Evolutionary conservation across 1,140 invertebrate species (phyloP), one percentile per base, ranked within the genome.

Genomic region (Pseudoatta argentina): DNA sequence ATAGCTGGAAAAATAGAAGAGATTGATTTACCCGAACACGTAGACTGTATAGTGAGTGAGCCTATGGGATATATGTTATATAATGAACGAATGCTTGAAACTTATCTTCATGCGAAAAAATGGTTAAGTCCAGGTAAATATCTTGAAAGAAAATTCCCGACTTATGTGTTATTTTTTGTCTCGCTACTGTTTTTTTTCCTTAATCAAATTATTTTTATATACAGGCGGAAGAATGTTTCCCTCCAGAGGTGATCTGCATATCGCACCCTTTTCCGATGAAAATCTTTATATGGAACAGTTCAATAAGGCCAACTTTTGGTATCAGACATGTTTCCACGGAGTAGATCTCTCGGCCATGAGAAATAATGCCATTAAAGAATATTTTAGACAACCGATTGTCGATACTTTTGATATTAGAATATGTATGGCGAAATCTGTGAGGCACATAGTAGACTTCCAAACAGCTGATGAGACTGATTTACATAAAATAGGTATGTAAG

Each of bases 31-130:
- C 98, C 99, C 6, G 99, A 99, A 95, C 96, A 96, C 91, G 99
- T 99, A 16, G 99, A 99, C 95, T 97, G 99, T 44, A 99, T 99
- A 91, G 99, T 99, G 86, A 99, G 99, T 10, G 99, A 99, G 95
- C 99, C 99, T 0, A 99, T 99, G 99, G 99, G 99, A 39, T 99
- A 99, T 93, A 99, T 99, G 99, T 95, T 99, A 14, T 99, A 99
- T 93, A 99, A 99, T 95, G 99, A 99, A 95, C 96, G 99, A 89
- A 99, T 99, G 99, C 95, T 99, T 86, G 99, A 99, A 96, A 99
- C 99, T 6, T 99, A 99, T 96, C 95, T 99, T 64, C 99, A 99
- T 96, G 99, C 99, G 3, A 99, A 99, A 93, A 99, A 99, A 93
- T 99, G 99, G 98, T 96, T 99, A 16, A 97, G 97, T 95, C 97